phyloP scores from a whole-genome alignment of 2,888 invertebrate genomes.

The Acrobasis consociella region DNA sequence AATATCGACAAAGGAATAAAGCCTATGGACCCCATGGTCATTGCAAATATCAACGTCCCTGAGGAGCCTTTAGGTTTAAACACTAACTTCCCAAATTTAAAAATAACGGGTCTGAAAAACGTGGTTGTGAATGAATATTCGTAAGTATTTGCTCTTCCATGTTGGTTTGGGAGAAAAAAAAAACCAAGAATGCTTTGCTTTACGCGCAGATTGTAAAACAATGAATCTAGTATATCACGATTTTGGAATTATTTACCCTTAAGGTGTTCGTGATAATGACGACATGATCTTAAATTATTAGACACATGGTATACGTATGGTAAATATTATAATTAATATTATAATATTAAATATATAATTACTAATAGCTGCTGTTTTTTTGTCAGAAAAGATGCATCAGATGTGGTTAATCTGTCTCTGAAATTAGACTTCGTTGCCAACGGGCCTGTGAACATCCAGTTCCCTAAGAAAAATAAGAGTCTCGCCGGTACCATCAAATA shows the following conservation, averaged over 20 bases:
- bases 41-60: neutral
- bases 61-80: neutral
- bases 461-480: neutral
- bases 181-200: too few species aligned
- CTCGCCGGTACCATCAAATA: neutral
- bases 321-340: too few species aligned
- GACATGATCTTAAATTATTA: too few species aligned
- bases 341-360: too few species aligned
- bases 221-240: too few species aligned
- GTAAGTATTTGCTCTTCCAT: conserved; percentile 1
- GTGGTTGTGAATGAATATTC: neutral
- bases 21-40: conserved; percentile 5
- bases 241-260: too few species aligned
- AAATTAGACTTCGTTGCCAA: conserved; percentile 1
- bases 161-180: too few species aligned
- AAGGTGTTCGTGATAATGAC: too few species aligned
- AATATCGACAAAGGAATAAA: neutral
- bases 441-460: neutral
- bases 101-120: neutral
- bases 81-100: neutral
- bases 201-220: too few species aligned
- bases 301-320: too few species aligned
- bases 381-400: neutral
- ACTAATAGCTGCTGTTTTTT: neutral
- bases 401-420: neutral